Conservation (phyloP, 2,797 vertebrate genomes). For the Notoglanidium macrostoma region DNA sequence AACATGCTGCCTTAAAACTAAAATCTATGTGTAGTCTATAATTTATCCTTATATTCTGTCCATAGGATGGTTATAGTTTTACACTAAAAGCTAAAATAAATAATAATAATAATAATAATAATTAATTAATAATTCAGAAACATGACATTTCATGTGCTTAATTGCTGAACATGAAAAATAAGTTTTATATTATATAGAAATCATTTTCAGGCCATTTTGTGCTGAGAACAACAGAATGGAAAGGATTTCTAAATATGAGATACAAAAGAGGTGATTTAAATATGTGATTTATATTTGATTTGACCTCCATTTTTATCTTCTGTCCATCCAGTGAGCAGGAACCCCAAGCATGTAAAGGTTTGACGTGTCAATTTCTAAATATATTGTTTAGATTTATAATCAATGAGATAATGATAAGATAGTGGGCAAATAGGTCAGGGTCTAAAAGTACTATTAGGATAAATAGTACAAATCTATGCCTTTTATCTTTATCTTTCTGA, state of each 20-base stretch:
- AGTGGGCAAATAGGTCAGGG: not conserved
- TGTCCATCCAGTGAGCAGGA: not conserved
- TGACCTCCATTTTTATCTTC: not conserved
- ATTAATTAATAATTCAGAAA: not conserved
- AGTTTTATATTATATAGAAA: not conserved
- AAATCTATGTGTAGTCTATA: not conserved
- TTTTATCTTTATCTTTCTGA: not conserved
- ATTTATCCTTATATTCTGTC: not conserved
- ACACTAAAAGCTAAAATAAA: not conserved
- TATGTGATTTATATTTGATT: no score
- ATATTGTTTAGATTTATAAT: not conserved
- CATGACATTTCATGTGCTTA: not conserved
- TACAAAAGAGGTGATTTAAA: not conserved
- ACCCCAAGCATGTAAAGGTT: not conserved
- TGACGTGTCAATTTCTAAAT: not conserved
- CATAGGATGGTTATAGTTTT: not conserved
- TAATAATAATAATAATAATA: not conserved
- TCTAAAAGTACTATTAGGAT: not conserved
- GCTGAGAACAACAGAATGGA: not conserved
- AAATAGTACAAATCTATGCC: not conserved
- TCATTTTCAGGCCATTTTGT: not conserved
- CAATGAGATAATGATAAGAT: not conserved
- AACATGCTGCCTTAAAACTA: not conserved
- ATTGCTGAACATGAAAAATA: not conserved
- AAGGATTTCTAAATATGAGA: not conserved